Percentiles rank a stretch among this genome's conserved stretches.
Conservation (phyloP, 1,140 invertebrate genomes). For the Monochamus saltuarius region DNA sequence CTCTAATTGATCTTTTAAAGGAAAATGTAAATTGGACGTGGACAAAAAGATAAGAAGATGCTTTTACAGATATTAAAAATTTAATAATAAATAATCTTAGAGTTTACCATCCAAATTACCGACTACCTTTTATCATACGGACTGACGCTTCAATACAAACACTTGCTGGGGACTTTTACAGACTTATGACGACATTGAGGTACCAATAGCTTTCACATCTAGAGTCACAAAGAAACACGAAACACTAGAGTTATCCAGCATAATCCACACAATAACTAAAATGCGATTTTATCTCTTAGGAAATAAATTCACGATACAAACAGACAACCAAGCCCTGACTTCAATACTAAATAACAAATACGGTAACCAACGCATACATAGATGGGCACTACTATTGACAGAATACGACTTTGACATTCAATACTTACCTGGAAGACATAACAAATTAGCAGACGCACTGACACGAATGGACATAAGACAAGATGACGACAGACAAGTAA, state of each 20-base stretch:
- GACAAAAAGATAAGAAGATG: background rate
- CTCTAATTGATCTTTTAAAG: too few relatives aligned
- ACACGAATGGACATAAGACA: conserved; percentile 1
- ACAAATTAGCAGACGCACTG: background rate
- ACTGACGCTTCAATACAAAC: background rate
- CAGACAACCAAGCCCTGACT: too few relatives aligned
- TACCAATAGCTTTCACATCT: background rate
- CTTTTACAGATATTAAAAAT: background rate
- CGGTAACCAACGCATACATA: background rate
- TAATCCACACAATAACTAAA: background rate
- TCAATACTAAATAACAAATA: background rate
- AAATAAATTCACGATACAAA: background rate
- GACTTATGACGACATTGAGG: background rate
- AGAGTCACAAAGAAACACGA: background rate
- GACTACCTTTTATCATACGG: background rate
- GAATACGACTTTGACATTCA: conserved; percentile 6
- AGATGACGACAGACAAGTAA: too few relatives aligned
- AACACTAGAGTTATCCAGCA: background rate
- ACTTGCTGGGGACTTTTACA: conserved; percentile 2
- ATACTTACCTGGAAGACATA: background rate
- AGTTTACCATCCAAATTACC: conserved; percentile 3
- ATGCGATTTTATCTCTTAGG: background rate
- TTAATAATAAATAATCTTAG: background rate
- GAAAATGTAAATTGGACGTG: conserved; percentile 7
- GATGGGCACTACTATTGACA: background rate